Evolutionary conservation across 2,888 invertebrate genomes (phyloP).

Genomic region (Salticus scenicus): DNA sequence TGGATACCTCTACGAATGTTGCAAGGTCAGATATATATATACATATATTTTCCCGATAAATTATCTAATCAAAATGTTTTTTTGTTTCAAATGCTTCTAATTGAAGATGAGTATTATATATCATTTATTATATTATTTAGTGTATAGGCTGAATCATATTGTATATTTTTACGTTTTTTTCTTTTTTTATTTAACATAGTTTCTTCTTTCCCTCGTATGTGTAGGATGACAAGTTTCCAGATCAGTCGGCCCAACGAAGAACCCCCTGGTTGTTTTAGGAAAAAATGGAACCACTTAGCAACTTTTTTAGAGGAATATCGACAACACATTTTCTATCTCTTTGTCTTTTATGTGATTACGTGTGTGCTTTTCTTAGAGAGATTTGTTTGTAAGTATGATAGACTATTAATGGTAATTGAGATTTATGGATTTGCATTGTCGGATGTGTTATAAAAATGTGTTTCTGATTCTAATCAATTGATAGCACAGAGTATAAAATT

Average conservation of each 20-base stretch:
- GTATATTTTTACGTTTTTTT: too few relatives aligned
- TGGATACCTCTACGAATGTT: conserved; percentile 95
- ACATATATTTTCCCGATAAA: too few relatives aligned
- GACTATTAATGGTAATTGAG: too few relatives aligned
- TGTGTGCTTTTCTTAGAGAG: conserved; percentile 94
- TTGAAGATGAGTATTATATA: too few relatives aligned
- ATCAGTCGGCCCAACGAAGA: conserved; percentile 87
- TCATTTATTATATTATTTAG: too few relatives aligned
- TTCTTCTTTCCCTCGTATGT: neutral
- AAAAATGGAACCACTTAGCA: conserved; percentile 89
- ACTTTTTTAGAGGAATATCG: conserved; percentile 96
- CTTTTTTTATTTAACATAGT: too few relatives aligned
- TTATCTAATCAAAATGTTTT: too few relatives aligned
- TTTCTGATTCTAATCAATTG: neutral
- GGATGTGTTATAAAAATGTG: too few relatives aligned
- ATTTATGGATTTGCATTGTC: too few relatives aligned
- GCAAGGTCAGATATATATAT: conserved; percentile 79
- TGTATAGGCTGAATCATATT: too few relatives aligned
- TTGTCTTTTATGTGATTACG: conserved; percentile 95
- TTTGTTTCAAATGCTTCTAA: too few relatives aligned
- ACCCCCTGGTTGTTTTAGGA: conserved; percentile 82
- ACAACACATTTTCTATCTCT: conserved; percentile 95
- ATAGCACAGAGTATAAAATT: neutral
- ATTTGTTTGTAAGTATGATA: conserved; percentile 85
- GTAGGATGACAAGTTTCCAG: conserved; percentile 94